Evolutionary conservation across 2,888 invertebrate genomes (phyloP).

Genomic region (Gastracanthus pulcherrimus): DNA sequence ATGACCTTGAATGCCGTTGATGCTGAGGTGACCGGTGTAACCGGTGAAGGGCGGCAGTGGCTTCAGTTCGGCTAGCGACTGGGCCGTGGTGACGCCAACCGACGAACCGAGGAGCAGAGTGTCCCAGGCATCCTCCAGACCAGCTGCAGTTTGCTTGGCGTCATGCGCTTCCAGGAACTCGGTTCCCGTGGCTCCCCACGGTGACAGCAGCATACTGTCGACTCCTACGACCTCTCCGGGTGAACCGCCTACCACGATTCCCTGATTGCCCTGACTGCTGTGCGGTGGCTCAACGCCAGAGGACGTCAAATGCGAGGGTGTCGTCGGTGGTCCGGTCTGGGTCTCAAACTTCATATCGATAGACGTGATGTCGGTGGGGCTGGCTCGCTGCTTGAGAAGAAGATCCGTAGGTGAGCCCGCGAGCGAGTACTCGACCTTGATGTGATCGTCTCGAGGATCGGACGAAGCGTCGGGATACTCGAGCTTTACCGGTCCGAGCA

Average conservation of each 20-base stretch:
- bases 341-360: conserved; percentile 76
- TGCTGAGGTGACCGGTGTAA: conserved; percentile 91
- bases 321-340: conserved; percentile 70
- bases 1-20: conserved; percentile 92
- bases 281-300: conserved; percentile 74
- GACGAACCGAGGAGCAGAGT: conserved; percentile 81
- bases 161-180: conserved; percentile 72
- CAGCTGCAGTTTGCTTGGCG: conserved; percentile 72
- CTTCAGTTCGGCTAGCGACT: conserved; percentile 89
- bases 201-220: conserved; percentile 71
- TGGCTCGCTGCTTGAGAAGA: conserved; percentile 15
- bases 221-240: conserved; percentile 73
- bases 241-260: conserved; percentile 70
- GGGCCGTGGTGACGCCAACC: conserved; percentile 80
- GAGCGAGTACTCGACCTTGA: conserved; percentile 67
- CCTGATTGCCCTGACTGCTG: conserved; percentile 72
- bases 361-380: conserved; percentile 61
- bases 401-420: conserved; percentile 39
- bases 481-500: conserved; percentile 61
- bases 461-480: conserved; percentile 60
- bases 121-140: conserved; percentile 84
- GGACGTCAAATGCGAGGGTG: conserved; percentile 70
- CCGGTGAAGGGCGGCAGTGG: conserved; percentile 92
- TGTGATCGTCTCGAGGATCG: conserved; percentile 55
- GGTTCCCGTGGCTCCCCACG: conserved; percentile 71